Base-by-base conservation (phyloP, 2,888 invertebrate genomes). In the Pharmacophagus antenor region DNA sequence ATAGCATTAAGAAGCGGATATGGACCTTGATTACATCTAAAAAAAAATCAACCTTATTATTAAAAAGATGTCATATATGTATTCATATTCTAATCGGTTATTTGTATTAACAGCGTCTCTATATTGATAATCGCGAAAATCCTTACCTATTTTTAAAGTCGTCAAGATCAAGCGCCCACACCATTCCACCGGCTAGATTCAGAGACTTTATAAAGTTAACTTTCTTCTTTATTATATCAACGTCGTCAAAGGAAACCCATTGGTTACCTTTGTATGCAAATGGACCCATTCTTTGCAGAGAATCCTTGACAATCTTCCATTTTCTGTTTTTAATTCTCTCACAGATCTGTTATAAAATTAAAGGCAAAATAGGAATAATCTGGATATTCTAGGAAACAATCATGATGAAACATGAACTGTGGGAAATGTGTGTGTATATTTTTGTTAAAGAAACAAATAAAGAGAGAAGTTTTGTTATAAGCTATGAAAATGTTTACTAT, bases 181-280 rank as follows among this genome's bases (percentile, higher is more conserved):
- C 93, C 97, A 97, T 97, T 18, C 96, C 97, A 61, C 97, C 97
- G 15, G 95, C 97, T 18, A 98, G 91, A 63, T 94, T 93, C 82
- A 96, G 91, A 15, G 94, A 92, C 63, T 95, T 93, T 37, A 97
- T 93, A 71, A 94, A 94, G 70, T 96, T 93, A 0, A 96, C 94
- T 86, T 98, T 98, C 65, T 92, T 92, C 63, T 93, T 92, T 47
- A 98, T 94, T 84, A 95, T 97, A 31, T 94, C 94, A 8, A 92
- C 91, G 74, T 98, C 97, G 76, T 98, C 98, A 72, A 93, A 98
- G 2, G 96, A 95, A 20, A 97, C 97, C 98, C 98, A 98, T 76
- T 98, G 97, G 72, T 95, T 95, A 49, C 94, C 96, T 72, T 95
- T 95, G 74, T 94, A 95, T 0, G 97, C 96, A 70, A 95, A 97